Evolutionary conservation across 23 tunicate genomes (phyloP), one percentile per base, ranked within the genome.

Genomic region (Phallusia fumigata): DNA sequence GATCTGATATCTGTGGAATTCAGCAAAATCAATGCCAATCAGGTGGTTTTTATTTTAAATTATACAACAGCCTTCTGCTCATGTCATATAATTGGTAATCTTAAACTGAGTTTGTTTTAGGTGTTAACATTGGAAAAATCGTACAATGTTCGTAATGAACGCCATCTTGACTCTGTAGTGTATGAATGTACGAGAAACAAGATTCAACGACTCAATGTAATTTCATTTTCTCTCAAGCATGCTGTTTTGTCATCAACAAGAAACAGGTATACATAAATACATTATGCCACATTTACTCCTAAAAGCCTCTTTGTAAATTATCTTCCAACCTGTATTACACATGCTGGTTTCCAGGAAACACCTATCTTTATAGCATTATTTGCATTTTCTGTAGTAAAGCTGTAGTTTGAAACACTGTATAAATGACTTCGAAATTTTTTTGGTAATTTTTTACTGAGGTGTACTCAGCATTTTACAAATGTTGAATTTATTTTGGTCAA

Each of bases 41-140:
- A 87, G 87, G 94, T 89, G 35, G 33, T 40, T 40, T 40, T 40
- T 3, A 40, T 40, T n/a, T n/a, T n/a, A n/a, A n/a, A n/a, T n/a
- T n/a, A n/a, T n/a, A n/a, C n/a, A n/a, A n/a, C n/a, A n/a, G n/a
- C n/a, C n/a, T n/a, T n/a, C n/a, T n/a, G n/a, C n/a, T n/a, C n/a
- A n/a, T n/a, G n/a, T n/a, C n/a, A n/a, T n/a, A n/a, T n/a, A n/a
- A n/a, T n/a, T n/a, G n/a, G n/a, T n/a, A n/a, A n/a, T n/a, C n/a
- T n/a, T n/a, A n/a, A n/a, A n/a, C n/a, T 40, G 47, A 3, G 47
- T 40, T 5, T 40, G 10, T 40, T 40, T 40, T 53, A 94, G 94
- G 72, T 89, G 31, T 76, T 84, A 11, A 94, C 92, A 18, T 35
- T 94, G 82, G 94, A 94, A 86, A 83, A 82, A 75, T 83, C 97